Percentiles rank a stretch among this genome's conserved stretches.
Conservation (phyloP, 2,113 vertebrate genomes). For the Clarias magur region DNA sequence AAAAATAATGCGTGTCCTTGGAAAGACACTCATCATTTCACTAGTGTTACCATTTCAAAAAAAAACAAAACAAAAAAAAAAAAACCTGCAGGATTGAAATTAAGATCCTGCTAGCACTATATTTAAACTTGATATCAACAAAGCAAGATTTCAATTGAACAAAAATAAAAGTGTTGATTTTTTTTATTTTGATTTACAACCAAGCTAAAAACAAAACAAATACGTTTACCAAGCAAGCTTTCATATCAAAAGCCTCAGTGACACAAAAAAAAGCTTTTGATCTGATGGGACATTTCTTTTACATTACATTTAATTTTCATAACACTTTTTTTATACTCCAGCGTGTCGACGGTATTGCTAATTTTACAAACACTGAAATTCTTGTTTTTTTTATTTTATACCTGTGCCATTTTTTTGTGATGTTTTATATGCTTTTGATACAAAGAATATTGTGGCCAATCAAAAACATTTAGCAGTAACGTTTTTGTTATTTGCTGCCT, state of each 20-base stretch:
- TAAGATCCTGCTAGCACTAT: slow-evolving; percentile 35
- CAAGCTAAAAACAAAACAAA: slow-evolving; percentile 63
- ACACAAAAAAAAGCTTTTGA: slow-evolving; percentile 77
- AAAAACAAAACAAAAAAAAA: background rate
- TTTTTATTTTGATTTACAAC: slow-evolving; percentile 21
- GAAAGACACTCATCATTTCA: slow-evolving; percentile 32
- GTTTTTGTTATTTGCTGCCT: slow-evolving; percentile 79
- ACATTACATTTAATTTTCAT: slow-evolving; percentile 61
- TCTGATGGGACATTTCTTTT: slow-evolving; percentile 68
- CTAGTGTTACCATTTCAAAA: slow-evolving; percentile 53
- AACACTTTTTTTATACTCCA: slow-evolving; percentile 62
- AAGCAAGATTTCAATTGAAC: slow-evolving; percentile 51
- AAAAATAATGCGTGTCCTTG: background rate
- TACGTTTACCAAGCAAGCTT: slow-evolving; percentile 73
- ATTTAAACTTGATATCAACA: slow-evolving; percentile 25
- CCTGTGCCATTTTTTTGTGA: slow-evolving; percentile 68
- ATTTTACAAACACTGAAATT: slow-evolving; percentile 61
- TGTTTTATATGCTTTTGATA: slow-evolving; percentile 77
- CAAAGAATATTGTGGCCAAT: slow-evolving; percentile 65
- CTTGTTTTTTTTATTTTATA: slow-evolving; percentile 47
- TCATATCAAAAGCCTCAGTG: slow-evolving; percentile 78
- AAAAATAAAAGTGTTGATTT: slow-evolving; percentile 40
- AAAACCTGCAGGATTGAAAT: background rate
- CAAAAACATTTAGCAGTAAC: slow-evolving; percentile 80
- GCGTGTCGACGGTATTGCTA: slow-evolving; percentile 27